These are phyloP conservation scores for Mactromeris polynyma DNA, from an alignment of 2,888 invertebrate species.

Conservation along the genomic window DNA sequence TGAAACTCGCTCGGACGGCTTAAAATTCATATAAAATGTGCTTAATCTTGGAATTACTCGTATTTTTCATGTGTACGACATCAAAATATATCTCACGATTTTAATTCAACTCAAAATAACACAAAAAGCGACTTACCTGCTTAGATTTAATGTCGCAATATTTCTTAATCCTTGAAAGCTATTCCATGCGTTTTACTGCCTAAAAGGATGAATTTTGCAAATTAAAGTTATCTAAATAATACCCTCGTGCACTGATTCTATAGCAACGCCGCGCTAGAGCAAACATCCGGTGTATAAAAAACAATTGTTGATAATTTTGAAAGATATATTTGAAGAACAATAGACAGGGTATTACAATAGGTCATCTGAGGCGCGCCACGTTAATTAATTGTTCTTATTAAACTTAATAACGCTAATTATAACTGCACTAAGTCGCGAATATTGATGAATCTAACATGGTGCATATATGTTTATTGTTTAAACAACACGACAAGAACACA, in stretches of 20 bases:
- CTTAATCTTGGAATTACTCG: too few relatives aligned
- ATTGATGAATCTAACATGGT: too few relatives aligned
- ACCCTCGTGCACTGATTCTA: conserved; percentile 36
- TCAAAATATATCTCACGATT: too few relatives aligned
- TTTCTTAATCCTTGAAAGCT: background rate
- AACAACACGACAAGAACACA: too few relatives aligned
- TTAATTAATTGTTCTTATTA: background rate
- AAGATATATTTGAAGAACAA: conserved; percentile 31
- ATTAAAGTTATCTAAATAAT: conserved; percentile 10
- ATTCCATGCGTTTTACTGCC: background rate
- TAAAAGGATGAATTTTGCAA: background rate
- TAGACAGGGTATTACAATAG: conserved; percentile 19
- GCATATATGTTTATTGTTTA: too few relatives aligned
- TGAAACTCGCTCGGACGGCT: too few relatives aligned
- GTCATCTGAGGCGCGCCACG: conserved; percentile 26
- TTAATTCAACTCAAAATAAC: background rate
- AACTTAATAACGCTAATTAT: too few relatives aligned
- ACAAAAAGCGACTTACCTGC: background rate
- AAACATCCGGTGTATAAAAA: conserved; percentile 61
- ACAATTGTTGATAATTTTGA: conserved; percentile 50
- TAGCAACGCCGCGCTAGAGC: conserved; percentile 56
- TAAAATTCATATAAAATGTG: too few relatives aligned
- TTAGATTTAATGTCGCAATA: background rate
- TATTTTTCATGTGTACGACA: too few relatives aligned
- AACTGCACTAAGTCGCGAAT: too few relatives aligned